Evolutionary conservation across 1,140 invertebrate genomes (phyloP), one percentile per base, ranked within the genome.

Genomic region (Akabosia matsudoensis): DNA sequence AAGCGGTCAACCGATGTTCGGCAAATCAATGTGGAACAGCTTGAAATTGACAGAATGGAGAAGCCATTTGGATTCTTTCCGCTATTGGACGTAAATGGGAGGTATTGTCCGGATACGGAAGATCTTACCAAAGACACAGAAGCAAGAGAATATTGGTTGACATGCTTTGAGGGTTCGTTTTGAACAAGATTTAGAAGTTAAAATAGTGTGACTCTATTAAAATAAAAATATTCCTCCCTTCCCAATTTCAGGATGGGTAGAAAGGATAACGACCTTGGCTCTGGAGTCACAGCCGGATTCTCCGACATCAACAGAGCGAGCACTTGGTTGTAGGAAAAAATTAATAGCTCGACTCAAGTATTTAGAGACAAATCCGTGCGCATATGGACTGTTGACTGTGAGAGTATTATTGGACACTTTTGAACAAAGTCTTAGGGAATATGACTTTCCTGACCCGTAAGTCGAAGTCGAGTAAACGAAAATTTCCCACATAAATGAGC

Each of bases 131-230:
- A 90, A 82, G 94, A 97, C 86, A 87, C 88, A 79, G 92, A 93
- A 85, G 96, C 95, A 24, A 88, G 95, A 81, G 89, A 92, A 79
- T 98, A 98, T 86, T 98, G 97, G 97, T 86, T 98, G 64, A 87
- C 91, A 73, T 97, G 95, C 84, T 94, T 98, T 83, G 91, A 95
- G 83, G 90, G 93, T 80, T 90, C 93, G 64, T 88, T 92, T 14
- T 28, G 61, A 24, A 70, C 67, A 14, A 76, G 13, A 4, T 51
- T 54, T 71, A 71, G 75, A 71, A 51, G n/a, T 30, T 37, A 76
- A 45, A 45, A 54, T 56, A 3, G 52, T 37, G 74, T 37, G 76
- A 54, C 30, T 70, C 34, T 56, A 72, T 52, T 70, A 51, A 73
- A 28, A 22, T 28, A 30, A 31, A 51, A 71, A 70, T 18, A 7